phyloP scores from a whole-genome alignment of 1,140 invertebrate species.

The Copidosoma floridanum region DNA sequence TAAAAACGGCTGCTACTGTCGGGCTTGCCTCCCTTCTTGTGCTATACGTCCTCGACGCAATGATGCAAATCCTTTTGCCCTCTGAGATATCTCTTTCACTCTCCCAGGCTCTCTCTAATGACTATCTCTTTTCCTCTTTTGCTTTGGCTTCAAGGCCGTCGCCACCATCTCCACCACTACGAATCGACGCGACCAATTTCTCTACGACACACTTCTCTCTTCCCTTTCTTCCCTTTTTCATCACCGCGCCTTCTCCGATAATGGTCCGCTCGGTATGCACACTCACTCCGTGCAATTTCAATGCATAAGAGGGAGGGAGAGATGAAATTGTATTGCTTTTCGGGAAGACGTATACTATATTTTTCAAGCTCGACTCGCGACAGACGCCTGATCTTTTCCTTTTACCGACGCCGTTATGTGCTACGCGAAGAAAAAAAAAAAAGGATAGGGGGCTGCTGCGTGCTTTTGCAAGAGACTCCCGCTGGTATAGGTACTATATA shows the following conservation, averaged over 20 bases:
- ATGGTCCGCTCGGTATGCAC: not conserved
- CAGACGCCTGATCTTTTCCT: not conserved
- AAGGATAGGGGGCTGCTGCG: not conserved
- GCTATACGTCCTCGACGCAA: too few relatives aligned
- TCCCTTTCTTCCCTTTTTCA: not conserved
- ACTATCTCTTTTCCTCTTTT: slow-evolving; percentile 3
- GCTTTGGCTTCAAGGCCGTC: too few relatives aligned
- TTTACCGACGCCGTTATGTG: not conserved
- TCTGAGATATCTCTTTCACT: too few relatives aligned
- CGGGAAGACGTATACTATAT: not conserved
- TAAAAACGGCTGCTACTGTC: too few relatives aligned
- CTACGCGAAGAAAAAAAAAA: not conserved
- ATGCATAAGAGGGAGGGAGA: too few relatives aligned
- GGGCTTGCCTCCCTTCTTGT: too few relatives aligned
- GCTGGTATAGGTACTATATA: too few relatives aligned
- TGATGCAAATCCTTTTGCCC: not conserved
- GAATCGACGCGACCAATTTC: not conserved
- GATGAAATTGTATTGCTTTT: not conserved
- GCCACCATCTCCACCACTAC: too few relatives aligned
- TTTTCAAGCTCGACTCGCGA: too few relatives aligned
- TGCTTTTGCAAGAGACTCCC: not conserved
- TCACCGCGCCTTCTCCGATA: not conserved
- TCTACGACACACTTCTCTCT: not conserved
- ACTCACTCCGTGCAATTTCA: too few relatives aligned
- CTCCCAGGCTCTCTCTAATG: slow-evolving; percentile 11